Base-by-base conservation (phyloP, 1,140 invertebrate genomes). In the Lepidurus apus region DNA sequence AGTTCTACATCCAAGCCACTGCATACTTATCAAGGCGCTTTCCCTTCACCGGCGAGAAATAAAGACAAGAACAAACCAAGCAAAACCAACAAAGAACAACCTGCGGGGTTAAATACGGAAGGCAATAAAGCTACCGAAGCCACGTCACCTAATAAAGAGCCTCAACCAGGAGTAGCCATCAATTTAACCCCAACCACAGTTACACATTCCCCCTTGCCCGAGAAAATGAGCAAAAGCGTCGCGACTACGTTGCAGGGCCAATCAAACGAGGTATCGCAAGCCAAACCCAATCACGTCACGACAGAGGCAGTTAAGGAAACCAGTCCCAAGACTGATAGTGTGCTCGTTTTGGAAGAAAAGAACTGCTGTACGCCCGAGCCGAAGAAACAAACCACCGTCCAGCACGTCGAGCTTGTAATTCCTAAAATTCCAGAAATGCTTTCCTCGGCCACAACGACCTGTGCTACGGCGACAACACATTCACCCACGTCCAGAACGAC, bases 101-200 rank as follows among this genome's bases (percentile, higher is more conserved):
- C 74, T 26, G 43, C 77, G 34, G 53, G 53, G 10, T 42, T 78
- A 10, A 53, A 78, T 9, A 73, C 47, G 7, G 78, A 75, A 45
- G 74, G 26, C 1, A 74, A 43, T 42, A 79, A 79, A 34, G 13
- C 44, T n/a, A 43, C 73, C 11, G 75, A 79, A 74, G 42, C 43
- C 8, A n/a, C 78, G 44, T 42, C 17, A 21, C 65, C 42, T 8
- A 24, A 34, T 26, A 74, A 47, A 43, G 75, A 43, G n/a, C 65
- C 43, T 9, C 53, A 21, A n/a, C n/a, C 53, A 65, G 53, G 17
- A 65, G 8, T 21, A 9, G 21, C 53, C 53, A 1, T 21, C 53
- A n/a, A 21, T 65, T 21, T n/a, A 65, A 21, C 53, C 8, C 53
- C 53, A 7, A 65, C n/a, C 21, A n/a, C 53, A n/a, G 53, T 17